Percentiles rank a stretch among this genome's conserved stretches.
Conservation (phyloP, 2,888 invertebrate species). For the Artemia sinica region DNA sequence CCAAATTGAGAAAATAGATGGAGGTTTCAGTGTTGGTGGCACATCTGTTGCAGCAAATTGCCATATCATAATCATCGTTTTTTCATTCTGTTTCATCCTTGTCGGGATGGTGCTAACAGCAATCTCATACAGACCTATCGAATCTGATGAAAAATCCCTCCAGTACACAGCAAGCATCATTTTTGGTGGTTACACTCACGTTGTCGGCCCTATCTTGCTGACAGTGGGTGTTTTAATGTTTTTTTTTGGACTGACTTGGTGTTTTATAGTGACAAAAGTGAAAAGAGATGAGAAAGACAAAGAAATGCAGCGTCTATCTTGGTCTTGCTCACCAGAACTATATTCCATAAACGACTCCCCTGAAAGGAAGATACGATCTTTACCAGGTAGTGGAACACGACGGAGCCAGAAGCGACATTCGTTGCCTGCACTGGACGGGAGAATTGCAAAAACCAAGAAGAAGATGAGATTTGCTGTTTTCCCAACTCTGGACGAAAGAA, state of each 20-base stretch:
- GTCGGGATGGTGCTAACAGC: conserved; percentile 20
- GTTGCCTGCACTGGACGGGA: conserved; percentile 13
- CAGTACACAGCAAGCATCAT: conserved; percentile 16
- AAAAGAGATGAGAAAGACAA: conserved; percentile 2
- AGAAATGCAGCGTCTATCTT: conserved; percentile 11
- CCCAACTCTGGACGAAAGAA: background rate
- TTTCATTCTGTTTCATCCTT: conserved; percentile 20
- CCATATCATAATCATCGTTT: conserved; percentile 19
- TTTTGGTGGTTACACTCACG: conserved; percentile 19
- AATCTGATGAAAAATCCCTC: conserved; percentile 11
- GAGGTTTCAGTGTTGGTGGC: conserved; percentile 20
- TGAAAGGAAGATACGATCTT: conserved; percentile 4
- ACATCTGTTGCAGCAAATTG: conserved; percentile 15
- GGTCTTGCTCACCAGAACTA: conserved; percentile 7
- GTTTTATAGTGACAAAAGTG: conserved; percentile 16
- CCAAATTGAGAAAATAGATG: conserved; percentile 21
- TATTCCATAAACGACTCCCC: background rate
- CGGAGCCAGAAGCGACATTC: conserved; percentile 16
- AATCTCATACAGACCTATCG: conserved; percentile 20
- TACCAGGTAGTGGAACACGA: conserved; percentile 11
- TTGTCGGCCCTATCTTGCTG: conserved; percentile 20
- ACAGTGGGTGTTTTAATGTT: conserved; percentile 19
- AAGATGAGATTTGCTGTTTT: conserved; percentile 11
- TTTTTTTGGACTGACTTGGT: conserved; percentile 16
- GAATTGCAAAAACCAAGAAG: conserved; percentile 10